Percentiles rank a stretch among this genome's conserved stretches.
These are phyloP conservation scores for Nineta flava DNA, from an alignment of 2,888 invertebrate genomes.

Conservation along the genomic window DNA sequence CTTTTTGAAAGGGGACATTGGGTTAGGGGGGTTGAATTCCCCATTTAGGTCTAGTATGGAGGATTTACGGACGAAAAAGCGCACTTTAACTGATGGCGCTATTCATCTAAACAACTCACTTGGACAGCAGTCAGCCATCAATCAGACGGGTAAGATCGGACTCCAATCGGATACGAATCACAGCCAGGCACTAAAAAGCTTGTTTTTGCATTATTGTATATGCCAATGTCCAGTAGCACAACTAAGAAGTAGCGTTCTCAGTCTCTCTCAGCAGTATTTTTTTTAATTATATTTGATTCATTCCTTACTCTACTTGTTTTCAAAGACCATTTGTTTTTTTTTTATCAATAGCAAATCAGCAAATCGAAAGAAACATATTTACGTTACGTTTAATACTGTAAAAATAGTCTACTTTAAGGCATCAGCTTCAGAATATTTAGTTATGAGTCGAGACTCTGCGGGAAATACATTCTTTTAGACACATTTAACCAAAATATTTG, in stretches of 20 bases:
- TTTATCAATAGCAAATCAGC: neutral
- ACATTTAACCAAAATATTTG: no score
- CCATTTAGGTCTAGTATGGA: constrained; percentile 15
- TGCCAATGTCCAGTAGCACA: neutral
- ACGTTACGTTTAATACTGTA: no score
- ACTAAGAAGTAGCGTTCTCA: neutral
- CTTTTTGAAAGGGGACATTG: constrained; percentile 29
- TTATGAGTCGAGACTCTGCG: no score
- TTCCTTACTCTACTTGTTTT: constrained; percentile 13
- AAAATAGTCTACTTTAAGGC: no score
- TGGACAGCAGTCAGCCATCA: constrained; percentile 31
- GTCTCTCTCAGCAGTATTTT: constrained; percentile 5
- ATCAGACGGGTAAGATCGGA: constrained; percentile 41
- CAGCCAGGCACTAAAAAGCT: neutral
- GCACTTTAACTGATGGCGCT: constrained; percentile 28
- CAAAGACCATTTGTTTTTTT: neutral
- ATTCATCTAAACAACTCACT: constrained; percentile 23
- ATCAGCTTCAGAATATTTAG: no score
- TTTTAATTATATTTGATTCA: constrained; percentile 12
- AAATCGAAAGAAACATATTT: no score
- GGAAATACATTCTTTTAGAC: no score
- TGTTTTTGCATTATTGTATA: neutral
- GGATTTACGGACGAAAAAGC: constrained; percentile 28
- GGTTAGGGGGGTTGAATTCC: constrained; percentile 22
- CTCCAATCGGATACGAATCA: constrained; percentile 5